Conservation (phyloP, 2,888 invertebrate species). For the Leucophora obtusa region DNA sequence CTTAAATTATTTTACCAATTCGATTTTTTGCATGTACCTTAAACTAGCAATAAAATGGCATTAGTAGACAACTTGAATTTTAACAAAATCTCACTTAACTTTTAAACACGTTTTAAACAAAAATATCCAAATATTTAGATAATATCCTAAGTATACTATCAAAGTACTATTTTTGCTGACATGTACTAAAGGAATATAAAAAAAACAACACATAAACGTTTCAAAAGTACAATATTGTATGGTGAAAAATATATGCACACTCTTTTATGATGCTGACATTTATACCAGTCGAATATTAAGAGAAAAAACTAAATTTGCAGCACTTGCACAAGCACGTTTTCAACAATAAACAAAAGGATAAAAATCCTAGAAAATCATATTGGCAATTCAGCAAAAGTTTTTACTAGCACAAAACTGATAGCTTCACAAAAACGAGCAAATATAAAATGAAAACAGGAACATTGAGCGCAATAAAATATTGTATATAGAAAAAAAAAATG, state of each 20-base stretch:
- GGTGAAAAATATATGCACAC: constrained; percentile 43
- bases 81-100: neutral
- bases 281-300: constrained; percentile 5
- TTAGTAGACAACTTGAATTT: neutral
- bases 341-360: constrained; percentile 13
- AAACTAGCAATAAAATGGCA: too few species aligned
- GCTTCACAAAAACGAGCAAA: constrained; percentile 15
- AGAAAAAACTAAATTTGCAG: constrained; percentile 17
- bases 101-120: neutral
- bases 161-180: constrained; percentile 26
- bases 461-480: constrained; percentile 11
- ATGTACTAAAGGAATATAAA: constrained; percentile 18
- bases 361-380: constrained; percentile 48
- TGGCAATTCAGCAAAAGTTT: constrained; percentile 55
- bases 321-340: constrained; percentile 44
- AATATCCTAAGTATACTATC: neutral
- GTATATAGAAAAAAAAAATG: constrained; percentile 2
- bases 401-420: constrained; percentile 40
- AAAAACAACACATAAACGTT: constrained; percentile 5
- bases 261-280: constrained; percentile 42
- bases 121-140: neutral
- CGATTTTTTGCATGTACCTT: too few species aligned
- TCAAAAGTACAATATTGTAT: constrained; percentile 23
- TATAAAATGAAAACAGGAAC: constrained; percentile 7
- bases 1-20: too few species aligned